These are phyloP conservation scores for Pogonocherus hispidulus DNA, from an alignment of 2,888 invertebrate species.

Conservation along the genomic window DNA sequence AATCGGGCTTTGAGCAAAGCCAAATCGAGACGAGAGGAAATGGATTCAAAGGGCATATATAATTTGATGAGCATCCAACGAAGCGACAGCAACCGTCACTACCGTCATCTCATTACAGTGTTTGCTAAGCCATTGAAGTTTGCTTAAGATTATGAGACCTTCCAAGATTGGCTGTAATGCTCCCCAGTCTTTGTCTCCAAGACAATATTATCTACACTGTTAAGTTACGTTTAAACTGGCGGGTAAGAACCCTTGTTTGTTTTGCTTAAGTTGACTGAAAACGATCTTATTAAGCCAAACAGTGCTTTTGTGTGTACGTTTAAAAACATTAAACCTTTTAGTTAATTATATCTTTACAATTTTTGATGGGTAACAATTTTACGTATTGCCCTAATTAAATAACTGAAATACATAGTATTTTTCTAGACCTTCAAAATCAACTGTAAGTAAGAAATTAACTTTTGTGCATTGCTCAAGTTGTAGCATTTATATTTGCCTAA, in stretches of 20 bases:
- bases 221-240: slow-evolving; percentile 57
- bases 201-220: slow-evolving; percentile 55
- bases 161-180: slow-evolving; percentile 51
- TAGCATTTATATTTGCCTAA: no score
- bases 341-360: no score
- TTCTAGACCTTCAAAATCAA: no score
- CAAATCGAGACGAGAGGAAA: slow-evolving; percentile 29
- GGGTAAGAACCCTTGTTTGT: slow-evolving; percentile 62
- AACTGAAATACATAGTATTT: no score
- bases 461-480: no score
- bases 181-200: slow-evolving; percentile 57
- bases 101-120: slow-evolving; percentile 60
- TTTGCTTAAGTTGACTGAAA: slow-evolving; percentile 61
- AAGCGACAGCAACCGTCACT: slow-evolving; percentile 52
- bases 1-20: background rate
- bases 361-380: no score
- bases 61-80: slow-evolving; percentile 55
- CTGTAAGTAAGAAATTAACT: no score
- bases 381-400: no score
- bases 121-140: slow-evolving; percentile 61
- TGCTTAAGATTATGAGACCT: slow-evolving; percentile 58
- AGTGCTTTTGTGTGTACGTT: slow-evolving; percentile 49
- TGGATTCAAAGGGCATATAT: slow-evolving; percentile 48
- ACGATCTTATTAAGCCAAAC: slow-evolving; percentile 62
- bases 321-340: slow-evolving; percentile 29